phyloP scores from a whole-genome alignment of 1,140 invertebrate species.

The Drosophila willistoni region DNA sequence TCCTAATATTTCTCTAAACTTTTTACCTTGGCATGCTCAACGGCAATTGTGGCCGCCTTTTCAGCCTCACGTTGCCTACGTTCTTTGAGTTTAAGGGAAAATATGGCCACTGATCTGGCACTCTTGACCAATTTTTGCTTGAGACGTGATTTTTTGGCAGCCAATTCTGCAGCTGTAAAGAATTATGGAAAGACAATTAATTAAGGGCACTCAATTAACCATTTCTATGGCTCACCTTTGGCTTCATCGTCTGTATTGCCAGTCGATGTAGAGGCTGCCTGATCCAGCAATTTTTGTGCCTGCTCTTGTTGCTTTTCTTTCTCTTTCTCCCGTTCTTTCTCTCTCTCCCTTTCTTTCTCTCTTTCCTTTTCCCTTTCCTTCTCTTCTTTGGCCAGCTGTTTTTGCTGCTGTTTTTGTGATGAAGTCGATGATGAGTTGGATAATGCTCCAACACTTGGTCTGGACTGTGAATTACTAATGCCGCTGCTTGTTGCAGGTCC shows the following conservation, averaged over 20 bases:
- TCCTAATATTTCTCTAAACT: background rate
- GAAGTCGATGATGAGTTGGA: constrained; percentile 76
- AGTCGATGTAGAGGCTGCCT: constrained; percentile 52
- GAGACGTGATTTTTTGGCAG: constrained; percentile 87
- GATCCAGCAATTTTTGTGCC: constrained; percentile 29
- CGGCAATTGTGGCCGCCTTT: constrained; percentile 84
- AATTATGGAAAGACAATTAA: background rate
- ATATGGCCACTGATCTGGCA: constrained; percentile 91
- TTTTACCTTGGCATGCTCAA: constrained; percentile 81
- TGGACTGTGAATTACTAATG: constrained; percentile 66
- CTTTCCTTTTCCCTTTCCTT: constrained; percentile 34
- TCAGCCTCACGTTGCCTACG: constrained; percentile 89
- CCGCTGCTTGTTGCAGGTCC: constrained; percentile 38
- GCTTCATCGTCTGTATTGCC: constrained; percentile 76
- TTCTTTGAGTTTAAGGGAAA: constrained; percentile 90
- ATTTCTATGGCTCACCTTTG: constrained; percentile 57
- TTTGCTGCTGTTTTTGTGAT: constrained; percentile 65
- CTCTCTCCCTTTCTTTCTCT: constrained; percentile 45
- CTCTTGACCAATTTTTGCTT: constrained; percentile 88
- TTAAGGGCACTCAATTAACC: background rate
- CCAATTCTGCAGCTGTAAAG: constrained; percentile 84
- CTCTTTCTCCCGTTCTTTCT: constrained; percentile 34
- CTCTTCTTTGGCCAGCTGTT: constrained; percentile 56
- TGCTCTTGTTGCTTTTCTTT: constrained; percentile 40
- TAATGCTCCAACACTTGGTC: constrained; percentile 76